Evolutionary conservation across 2,113 vertebrate genomes (phyloP), one percentile per base, ranked within the genome.

Genomic region (Falcunculus frontatus): DNA sequence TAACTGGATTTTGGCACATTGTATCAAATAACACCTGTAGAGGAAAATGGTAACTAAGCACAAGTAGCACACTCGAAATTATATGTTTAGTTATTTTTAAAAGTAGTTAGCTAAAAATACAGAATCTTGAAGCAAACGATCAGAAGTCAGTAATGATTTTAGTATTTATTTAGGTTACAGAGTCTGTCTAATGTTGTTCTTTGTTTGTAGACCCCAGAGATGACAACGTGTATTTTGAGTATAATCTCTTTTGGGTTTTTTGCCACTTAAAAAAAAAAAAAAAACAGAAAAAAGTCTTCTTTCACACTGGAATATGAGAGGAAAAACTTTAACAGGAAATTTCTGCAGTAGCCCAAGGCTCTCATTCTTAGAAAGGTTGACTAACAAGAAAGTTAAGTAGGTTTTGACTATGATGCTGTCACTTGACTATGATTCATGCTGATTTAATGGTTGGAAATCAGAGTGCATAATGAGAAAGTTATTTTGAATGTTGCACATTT

Each of bases 31-130:
- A 91, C 93, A 96, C 55, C 94, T 84, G 59, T 91, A 91, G 90
- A 88, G 80, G 86, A 96, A 88, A 97, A 96, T 64, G 81, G 85
- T 97, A 95, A 95, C 89, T 95, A 97, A 98, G 97, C 97, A 97
- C 96, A 97, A 97, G 95, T 94, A 97, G 88, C 93, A 92, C 96
- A 97, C 97, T 98, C 97, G 90, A 98, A 94, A 93, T 93, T 52
- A 81, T 30, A 75, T 22, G 25, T 86, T 96, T 75, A 80, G 83
- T 84, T 95, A 9, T 90, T 95, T 94, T 95, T 96, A 73, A 84
- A 84, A 65, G 68, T 93, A 83, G 68, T 60, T 96, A 87, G 64
- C 72, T 91, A 55, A 83, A 94, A 95, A 80, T 70, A 88, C 91
- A 90, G 67, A 69, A 74, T 76, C 91, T 92, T 96, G 89, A 93